Evolutionary conservation across 23 tunicate species (phyloP).

Genomic region (Diplosoma virens): DNA sequence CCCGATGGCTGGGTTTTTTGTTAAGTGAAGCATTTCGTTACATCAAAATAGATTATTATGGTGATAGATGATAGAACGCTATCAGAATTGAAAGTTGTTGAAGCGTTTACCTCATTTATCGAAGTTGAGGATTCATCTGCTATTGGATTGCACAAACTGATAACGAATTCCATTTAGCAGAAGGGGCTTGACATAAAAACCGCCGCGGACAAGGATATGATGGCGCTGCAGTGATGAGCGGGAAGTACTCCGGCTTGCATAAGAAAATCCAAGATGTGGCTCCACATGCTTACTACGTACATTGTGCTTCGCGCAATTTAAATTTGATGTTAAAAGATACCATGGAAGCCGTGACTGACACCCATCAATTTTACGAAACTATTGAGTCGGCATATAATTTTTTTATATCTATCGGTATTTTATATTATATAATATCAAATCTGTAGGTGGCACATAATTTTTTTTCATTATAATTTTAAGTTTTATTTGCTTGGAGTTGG

Average conservation of each 20-base stretch:
- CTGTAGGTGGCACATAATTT: no score
- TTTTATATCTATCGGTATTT: no score
- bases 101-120: not conserved
- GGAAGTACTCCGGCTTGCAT: conserved; percentile 1
- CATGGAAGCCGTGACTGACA: not conserved
- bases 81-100: not conserved
- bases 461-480: no score
- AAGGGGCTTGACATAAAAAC: not conserved
- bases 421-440: no score
- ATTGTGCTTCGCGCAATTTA: not conserved
- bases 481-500: no score
- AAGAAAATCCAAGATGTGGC: not conserved
- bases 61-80: no score
- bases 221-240: conserved; percentile 2
- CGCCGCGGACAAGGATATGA: conserved; percentile 1
- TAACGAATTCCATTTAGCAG: not conserved
- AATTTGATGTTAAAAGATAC: not conserved
- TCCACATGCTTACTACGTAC: not conserved
- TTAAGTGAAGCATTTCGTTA: not conserved
- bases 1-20: no score
- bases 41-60: not conserved
- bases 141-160: not conserved
- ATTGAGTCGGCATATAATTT: not conserved
- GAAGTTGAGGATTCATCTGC: conserved; percentile 2
- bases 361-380: not conserved